phyloP scores from a whole-genome alignment of 2,113 vertebrate species.

The Ellobius talpinus region DNA sequence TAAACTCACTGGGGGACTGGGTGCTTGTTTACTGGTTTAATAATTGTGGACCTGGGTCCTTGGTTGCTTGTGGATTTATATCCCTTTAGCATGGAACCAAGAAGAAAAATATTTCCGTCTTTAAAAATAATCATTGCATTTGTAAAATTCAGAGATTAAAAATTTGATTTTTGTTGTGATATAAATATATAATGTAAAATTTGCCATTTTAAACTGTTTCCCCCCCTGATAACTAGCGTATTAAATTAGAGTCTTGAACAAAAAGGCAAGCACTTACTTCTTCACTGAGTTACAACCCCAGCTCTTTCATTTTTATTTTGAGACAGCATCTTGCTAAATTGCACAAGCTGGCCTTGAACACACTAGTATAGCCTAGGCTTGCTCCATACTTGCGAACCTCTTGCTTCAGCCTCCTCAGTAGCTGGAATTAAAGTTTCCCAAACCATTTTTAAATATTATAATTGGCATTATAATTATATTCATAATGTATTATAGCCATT shows the following conservation, averaged over 20 bases:
- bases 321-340: not conserved
- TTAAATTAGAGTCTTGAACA: not conserved
- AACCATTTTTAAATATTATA: not conserved
- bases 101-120: not conserved
- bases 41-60: not conserved
- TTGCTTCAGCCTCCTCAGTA: not conserved
- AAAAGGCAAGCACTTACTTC: not conserved
- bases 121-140: not conserved
- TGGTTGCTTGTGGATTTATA: slow-evolving; percentile 15
- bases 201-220: not conserved
- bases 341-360: not conserved
- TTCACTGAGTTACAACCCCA: not conserved
- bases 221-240: not conserved
- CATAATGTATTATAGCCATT: not conserved
- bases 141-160: slow-evolving; percentile 30
- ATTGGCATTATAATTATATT: not conserved
- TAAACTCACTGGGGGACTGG: not conserved
- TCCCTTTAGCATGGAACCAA: not conserved
- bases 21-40: slow-evolving; percentile 5
- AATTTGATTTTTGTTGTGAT: slow-evolving; percentile 3
- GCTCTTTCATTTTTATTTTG: not conserved
- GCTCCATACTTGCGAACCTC: not conserved
- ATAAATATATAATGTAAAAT: slow-evolving; percentile 49
- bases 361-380: not conserved
- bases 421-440: not conserved